Base-by-base conservation (phyloP, 2,888 invertebrate species). In the Dromius quadrimaculatus region DNA sequence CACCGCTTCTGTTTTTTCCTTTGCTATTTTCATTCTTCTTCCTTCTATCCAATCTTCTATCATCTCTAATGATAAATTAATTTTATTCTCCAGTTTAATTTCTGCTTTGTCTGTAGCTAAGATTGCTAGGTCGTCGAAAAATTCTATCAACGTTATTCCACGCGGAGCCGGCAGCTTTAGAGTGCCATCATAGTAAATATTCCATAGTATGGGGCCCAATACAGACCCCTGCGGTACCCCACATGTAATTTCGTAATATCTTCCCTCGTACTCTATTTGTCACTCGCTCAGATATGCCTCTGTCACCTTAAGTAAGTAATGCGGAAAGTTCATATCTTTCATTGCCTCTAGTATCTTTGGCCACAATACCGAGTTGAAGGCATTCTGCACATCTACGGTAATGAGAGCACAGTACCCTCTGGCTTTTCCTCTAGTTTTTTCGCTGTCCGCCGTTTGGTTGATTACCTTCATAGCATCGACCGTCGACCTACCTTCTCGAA, bases 401-500 rank as follows among this genome's bases (percentile, higher is more conserved):
- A 59, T 17, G 1, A 59, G 36, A 1, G 19, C 32, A 11, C 59
- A 59, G 1, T 36, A 19, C 0, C 59, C 36, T 17, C 59, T 34
- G 1, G 28, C 1, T 22, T 13, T 54, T 28, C 54, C 32, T 28
- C 6, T 28, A 11, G 15, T n/a, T 28, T 5, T 15, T 11, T 54
- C 45, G 11, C 28, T 9, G 9, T 41, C 9, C 8, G 36, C 34
- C 1, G 11, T 41, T n/a, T 63, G 8, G 8, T 28, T 45, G 34
- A 68, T 45, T 0, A 19, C 13, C 9, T 45, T n/a, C 32, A 54
- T 54, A 0, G 54, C 54, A 9, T 54, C 28, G 1, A 15, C 45
- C 0, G 75, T 74, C 3, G 71, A 73, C 20, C 73, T 69, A 9
- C 72, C 74, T 22, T 65, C 72, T 13, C 76, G 71, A 66, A 76